Evolutionary conservation across 2,113 vertebrate species (phyloP), one percentile per base, ranked within the genome.

Genomic region (Tragelaphus imberbis): DNA sequence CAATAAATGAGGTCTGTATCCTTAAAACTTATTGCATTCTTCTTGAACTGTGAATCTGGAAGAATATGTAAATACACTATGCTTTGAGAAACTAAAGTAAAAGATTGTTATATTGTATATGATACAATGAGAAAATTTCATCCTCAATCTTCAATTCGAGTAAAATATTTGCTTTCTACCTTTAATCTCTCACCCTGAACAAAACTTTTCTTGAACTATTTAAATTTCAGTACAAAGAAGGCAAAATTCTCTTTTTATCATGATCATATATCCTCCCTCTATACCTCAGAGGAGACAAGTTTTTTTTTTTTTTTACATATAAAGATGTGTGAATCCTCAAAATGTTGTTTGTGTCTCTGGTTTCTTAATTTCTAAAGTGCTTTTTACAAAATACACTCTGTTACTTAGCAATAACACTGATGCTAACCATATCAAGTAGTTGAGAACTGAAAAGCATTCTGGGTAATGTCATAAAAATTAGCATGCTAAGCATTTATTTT

Each of bases 321-420:
- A 13, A 94, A 96, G 51, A 53, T 28, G 47, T 87, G 87, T 55
- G 90, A 94, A 68, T 77, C 33, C 47, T 94, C 82, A 95, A 84
- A 98, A 61, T 90, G 44, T 90, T 88, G n/a, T 85, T 68, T 88
- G 47, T 96, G 40, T 1, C 77, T 97, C 63, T 21, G 10, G 79
- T 94, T 94, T 91, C 82, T 98, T 98, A 94, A 95, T 91, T 94
- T 97, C 87, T 71, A 84, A 98, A 96, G 94, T 86, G 88, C 27
- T 92, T 86, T 97, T 91, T 96, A 89, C 5, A 61, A 94, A 59
- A 59, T 94, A 89, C 11, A 89, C 81, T 89, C 80, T 47, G 49
- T 97, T 96, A 81, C 77, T 96, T 93, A 91, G 81, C 91, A 79
- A 77, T 95, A 94, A 79, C 71, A 88, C 36, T 77, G 84, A 91